Conservation (phyloP, 2,888 invertebrate genomes). For the Drosophila anomelani region DNA sequence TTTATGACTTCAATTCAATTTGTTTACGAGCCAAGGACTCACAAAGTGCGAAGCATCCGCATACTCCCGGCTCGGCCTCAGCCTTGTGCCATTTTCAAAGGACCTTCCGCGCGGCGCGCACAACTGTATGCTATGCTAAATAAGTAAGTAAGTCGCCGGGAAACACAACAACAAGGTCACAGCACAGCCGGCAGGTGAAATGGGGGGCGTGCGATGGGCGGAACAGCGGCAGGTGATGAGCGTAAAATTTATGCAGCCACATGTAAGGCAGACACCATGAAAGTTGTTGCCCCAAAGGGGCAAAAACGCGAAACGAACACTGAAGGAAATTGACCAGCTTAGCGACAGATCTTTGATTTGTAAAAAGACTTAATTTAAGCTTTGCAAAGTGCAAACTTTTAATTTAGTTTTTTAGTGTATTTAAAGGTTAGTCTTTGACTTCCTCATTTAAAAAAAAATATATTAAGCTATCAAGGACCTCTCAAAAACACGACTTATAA, state of each 20-base stretch:
- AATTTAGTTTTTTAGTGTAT: not conserved
- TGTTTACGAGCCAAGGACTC: conserved; percentile 73
- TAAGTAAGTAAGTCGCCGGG: conserved; percentile 64
- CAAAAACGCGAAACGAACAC: conserved; percentile 2
- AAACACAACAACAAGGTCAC: conserved; percentile 66
- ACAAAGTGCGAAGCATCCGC: conserved; percentile 27
- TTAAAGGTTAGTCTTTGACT: not conserved
- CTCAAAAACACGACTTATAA: not conserved
- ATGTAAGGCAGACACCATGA: conserved; percentile 65
- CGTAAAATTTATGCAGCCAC: conserved; percentile 79
- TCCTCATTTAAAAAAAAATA: no score
- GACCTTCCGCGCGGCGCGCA: conserved; percentile 29
- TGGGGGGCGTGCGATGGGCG: conserved; percentile 16
- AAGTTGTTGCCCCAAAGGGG: conserved; percentile 58
- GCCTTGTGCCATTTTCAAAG: conserved; percentile 52
- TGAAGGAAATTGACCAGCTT: not conserved
- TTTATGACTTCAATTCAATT: conserved; percentile 81
- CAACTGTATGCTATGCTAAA: conserved; percentile 73
- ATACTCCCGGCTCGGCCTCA: conserved; percentile 3
- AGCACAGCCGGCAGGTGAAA: conserved; percentile 8
- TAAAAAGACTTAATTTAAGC: not conserved
- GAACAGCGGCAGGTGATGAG: conserved; percentile 70
- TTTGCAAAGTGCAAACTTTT: not conserved
- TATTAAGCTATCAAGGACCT: not conserved
- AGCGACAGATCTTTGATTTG: not conserved